phyloP scores from a whole-genome alignment of 2,888 invertebrate genomes.

The Ophion slaviceki region DNA sequence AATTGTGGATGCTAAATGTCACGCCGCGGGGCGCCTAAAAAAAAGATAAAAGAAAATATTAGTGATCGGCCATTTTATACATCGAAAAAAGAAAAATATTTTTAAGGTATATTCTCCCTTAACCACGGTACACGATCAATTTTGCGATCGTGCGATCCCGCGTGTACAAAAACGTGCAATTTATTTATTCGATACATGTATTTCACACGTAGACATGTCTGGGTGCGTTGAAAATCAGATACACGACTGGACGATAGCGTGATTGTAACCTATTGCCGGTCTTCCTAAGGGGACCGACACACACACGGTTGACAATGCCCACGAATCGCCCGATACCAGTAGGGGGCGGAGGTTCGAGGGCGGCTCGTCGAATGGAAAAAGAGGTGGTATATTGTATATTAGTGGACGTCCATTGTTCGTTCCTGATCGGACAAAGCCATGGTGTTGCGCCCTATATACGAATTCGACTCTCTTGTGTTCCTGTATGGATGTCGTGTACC shows the following conservation, averaged over 20 bases:
- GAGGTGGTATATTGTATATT: slow-evolving; percentile 58
- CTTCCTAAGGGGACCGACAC: slow-evolving; percentile 16
- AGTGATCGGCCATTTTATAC: too few species aligned
- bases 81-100: too few species aligned
- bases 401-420: slow-evolving; percentile 59
- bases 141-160: slow-evolving; percentile 13
- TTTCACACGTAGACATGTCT: background rate
- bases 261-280: slow-evolving; percentile 56
- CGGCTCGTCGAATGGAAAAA: slow-evolving; percentile 31
- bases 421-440: slow-evolving; percentile 41
- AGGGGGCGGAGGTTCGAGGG: slow-evolving; percentile 1
- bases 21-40: too few species aligned
- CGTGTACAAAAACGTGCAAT: background rate
- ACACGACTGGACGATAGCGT: slow-evolving; percentile 13
- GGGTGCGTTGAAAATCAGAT: slow-evolving; percentile 16
- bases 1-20: too few species aligned
- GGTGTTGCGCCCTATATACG: slow-evolving; percentile 11
- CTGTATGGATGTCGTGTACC: background rate
- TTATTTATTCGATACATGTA: slow-evolving; percentile 2
- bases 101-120: too few species aligned
- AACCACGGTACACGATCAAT: background rate
- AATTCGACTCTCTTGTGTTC: slow-evolving; percentile 6
- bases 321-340: slow-evolving; percentile 29
- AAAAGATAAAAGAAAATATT: too few species aligned
- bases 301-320: slow-evolving; percentile 40